These are phyloP conservation scores for Cephalopholis sonnerati DNA, from an alignment of 2,113 vertebrate genomes.

Conservation along the genomic window DNA sequence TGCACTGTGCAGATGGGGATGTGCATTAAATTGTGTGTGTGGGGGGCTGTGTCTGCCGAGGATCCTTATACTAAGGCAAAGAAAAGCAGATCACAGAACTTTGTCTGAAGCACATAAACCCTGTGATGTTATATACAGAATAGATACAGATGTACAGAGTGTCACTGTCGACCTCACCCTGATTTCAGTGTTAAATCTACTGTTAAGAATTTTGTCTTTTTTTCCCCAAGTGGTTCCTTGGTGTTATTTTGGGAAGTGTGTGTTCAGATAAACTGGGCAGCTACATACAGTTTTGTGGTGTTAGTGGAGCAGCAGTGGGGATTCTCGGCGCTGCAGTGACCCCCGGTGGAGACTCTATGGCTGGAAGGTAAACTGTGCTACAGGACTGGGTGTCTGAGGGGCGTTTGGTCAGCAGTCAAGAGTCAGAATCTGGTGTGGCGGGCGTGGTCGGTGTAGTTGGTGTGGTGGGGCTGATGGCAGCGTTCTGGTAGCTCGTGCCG, in stretches of 20 bases:
- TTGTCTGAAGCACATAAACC: slow-evolving; percentile 26
- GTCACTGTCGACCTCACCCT: slow-evolving; percentile 16
- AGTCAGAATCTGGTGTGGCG: slow-evolving; percentile 92
- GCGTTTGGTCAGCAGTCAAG: slow-evolving; percentile 81
- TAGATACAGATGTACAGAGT: slow-evolving; percentile 15
- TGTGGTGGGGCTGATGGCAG: slow-evolving; percentile 82
- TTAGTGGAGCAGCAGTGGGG: slow-evolving; percentile 35
- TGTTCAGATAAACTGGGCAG: slow-evolving; percentile 17
- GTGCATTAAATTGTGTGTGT: slow-evolving; percentile 11
- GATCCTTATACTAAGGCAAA: slow-evolving; percentile 58
- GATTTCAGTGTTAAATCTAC: slow-evolving; percentile 20
- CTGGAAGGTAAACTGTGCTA: slow-evolving; percentile 49
- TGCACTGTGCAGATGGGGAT: slow-evolving; percentile 15
- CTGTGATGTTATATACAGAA: slow-evolving; percentile 34
- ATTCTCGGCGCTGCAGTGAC: slow-evolving; percentile 40
- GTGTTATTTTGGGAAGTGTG: neutral
- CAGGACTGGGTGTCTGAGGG: neutral
- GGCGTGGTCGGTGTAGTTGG: slow-evolving; percentile 73
- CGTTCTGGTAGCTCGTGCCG: slow-evolving; percentile 90
- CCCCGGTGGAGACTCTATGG: slow-evolving; percentile 41
- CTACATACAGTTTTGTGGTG: slow-evolving; percentile 23
- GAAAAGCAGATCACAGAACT: slow-evolving; percentile 39
- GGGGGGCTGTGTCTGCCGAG: slow-evolving; percentile 3
- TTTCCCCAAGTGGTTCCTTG: neutral
- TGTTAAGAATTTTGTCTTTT: slow-evolving; percentile 1